Base-by-base conservation (phyloP, 2,113 vertebrate species). In the Stictonetta naevosa region DNA sequence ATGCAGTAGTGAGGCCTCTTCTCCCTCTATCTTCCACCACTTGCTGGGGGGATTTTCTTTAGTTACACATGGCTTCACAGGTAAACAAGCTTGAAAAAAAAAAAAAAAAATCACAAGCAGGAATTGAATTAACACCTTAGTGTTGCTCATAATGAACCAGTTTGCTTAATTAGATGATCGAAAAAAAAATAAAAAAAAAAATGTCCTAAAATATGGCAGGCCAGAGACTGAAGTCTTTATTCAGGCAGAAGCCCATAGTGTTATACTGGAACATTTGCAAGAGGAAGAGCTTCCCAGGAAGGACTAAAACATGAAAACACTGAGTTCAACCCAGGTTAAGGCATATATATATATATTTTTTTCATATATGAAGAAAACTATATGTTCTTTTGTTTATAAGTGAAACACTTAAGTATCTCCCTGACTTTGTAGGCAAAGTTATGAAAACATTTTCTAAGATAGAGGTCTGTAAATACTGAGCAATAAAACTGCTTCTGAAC, bases 21-120 rank as follows among this genome's bases (percentile, higher is more conserved):
- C 83, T 88, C 74, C 78, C 94, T 96, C 91, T 26, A 88, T 97
- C 98, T 98, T 98, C 98, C 95, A 97, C 98, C 96, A 96, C 98
- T 97, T 98, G 98, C 98, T 98, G 97, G 98, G 98, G 98, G 98
- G 98, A 98, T 98, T 98, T 99, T 98, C 98, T 99, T 99, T 98
- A 98, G 98, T 99, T 98, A 98, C 98, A 99, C 98, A 98, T 96
- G 98, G 98, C 97, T 99, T 99, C 98, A 97, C 98, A 98, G 98
- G 98, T 99, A 99, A 99, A 99, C 99, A 99, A 98, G 97, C 94
- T 97, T 97, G 97, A 96, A 98, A 88, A 94, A 78, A 91, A 92
- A 86, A 89, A 38, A 38, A 38, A 92, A 86, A 97, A 98, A 95
- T 95, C 90, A 97, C 97, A 97, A 97, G 97, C 97, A 97, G 97